Evolutionary conservation across 2,113 vertebrate species (phyloP), one percentile per base, ranked within the genome.

Genomic region (Cariama cristata): DNA sequence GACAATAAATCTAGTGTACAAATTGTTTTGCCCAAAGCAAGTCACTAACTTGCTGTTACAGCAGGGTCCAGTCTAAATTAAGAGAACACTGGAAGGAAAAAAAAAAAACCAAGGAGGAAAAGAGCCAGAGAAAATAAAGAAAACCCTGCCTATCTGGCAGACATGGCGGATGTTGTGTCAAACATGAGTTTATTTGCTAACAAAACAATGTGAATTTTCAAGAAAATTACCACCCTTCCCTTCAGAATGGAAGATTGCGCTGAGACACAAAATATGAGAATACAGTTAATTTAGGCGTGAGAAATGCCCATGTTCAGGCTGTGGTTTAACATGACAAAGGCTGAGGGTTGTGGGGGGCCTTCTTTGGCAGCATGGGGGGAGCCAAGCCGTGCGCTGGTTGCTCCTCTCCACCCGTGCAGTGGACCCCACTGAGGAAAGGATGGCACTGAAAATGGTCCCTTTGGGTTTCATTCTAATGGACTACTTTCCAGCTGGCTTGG

Each of bases 191-290:
- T 93, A 92, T 92, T 93, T 92, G 79, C 84, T 90, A 92, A 92
- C 59, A 92, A 94, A 95, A 95, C 72, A 94, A 74, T 49, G 47
- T 84, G 72, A 86, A 62, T 74, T 93, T 96, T 95, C 76, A 79
- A 33, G 3, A 92, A 89, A 91, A 77, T 52, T 67, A 68, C 56
- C 49, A 85, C 52, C 33, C 50, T 84, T 86, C 33, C n/a, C 59
- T 92, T 93, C 50, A 67, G 53, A 94, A 76, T 74, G 67, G 32
- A 77, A 80, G 38, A 40, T 45, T 52, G 44, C 80, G 42, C 72
- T 69, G 55, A 80, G 47, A 83, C 83, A 66, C 11, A 38, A 73
- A 86, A 52, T 35, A 58, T 4, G 33, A 94, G 68, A 71, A 74
- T 63, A 49, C 1, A 3, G 22, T 62, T 63, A 30, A 42, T 21